A percentile compares a stretch with the other conserved stretches of the same genome.
Conservation (phyloP, 2,797 vertebrate genomes). For the Rhyacichthys aspro region DNA sequence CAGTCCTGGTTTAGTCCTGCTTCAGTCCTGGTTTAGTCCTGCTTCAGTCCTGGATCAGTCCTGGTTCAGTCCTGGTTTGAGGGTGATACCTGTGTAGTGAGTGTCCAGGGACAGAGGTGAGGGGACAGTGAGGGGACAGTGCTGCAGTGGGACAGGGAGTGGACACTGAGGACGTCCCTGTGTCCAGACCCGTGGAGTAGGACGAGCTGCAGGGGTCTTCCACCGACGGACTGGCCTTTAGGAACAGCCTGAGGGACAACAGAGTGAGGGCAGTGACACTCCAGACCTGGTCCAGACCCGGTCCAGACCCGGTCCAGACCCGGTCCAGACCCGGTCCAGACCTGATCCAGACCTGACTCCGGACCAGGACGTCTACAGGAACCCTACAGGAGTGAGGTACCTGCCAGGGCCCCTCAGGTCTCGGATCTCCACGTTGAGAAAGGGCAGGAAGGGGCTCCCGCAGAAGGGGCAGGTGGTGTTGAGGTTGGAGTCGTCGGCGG, state of each 20-base stretch:
- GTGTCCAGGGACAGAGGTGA: slow-evolving; percentile 38
- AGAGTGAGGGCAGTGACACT: background rate
- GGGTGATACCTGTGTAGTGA: background rate
- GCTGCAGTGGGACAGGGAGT: slow-evolving; percentile 71
- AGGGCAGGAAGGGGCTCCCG: slow-evolving; percentile 85
- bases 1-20: too few relatives aligned
- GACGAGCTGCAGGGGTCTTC: slow-evolving; percentile 78
- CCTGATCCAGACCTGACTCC: too few relatives aligned
- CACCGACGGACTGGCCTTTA: slow-evolving; percentile 88
- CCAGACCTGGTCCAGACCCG: too few relatives aligned
- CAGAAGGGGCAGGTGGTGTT: slow-evolving; percentile 94
- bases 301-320: too few relatives aligned
- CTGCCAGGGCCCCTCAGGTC: slow-evolving; percentile 86
- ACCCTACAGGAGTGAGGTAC: slow-evolving; percentile 61
- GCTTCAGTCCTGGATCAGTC: background rate
- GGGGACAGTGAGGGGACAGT: slow-evolving; percentile 58
- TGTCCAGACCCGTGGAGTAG: slow-evolving; percentile 79
- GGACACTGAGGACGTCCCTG: slow-evolving; percentile 76
- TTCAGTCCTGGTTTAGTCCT: too few relatives aligned
- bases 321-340: too few relatives aligned
- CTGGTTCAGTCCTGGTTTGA: background rate
- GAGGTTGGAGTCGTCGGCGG: slow-evolving; percentile 94
- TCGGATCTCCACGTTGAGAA: slow-evolving; percentile 88
- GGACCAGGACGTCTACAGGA: too few relatives aligned
- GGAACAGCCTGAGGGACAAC: slow-evolving; percentile 82